Conservation (phyloP, 2,888 invertebrate species). For the Eulithis testata region DNA sequence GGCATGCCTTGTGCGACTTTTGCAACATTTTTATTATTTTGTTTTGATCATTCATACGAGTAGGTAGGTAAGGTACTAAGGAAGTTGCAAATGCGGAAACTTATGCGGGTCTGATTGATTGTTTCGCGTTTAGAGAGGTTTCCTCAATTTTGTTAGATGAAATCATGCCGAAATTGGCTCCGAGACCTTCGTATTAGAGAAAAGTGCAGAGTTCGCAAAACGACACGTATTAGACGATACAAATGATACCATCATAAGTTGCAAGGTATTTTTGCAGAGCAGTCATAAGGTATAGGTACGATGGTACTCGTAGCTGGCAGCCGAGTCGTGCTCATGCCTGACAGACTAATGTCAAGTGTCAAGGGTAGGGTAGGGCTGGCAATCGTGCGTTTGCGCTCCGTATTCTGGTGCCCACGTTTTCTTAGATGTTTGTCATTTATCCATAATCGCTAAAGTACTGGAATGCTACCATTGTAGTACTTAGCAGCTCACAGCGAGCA, state of each 20-base stretch:
- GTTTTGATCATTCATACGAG: conserved; percentile 18
- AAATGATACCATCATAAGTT: conserved; percentile 23
- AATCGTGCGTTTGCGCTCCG: conserved; percentile 34
- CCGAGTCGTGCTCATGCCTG: conserved; percentile 38
- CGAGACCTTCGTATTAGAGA: neutral
- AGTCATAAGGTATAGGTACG: conserved; percentile 20
- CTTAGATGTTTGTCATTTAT: conserved; percentile 17
- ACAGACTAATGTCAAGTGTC: conserved; percentile 61
- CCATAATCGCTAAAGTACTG: neutral
- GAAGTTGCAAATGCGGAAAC: conserved; percentile 36
- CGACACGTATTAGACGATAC: neutral
- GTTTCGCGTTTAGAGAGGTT: conserved; percentile 15
- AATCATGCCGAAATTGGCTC: conserved; percentile 9
- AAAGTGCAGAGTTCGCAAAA: conserved; percentile 7
- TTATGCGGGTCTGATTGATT: conserved; percentile 20
- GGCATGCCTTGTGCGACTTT: conserved; percentile 24
- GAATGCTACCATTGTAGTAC: too few species aligned
- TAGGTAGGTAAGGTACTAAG: conserved; percentile 10
- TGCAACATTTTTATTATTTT: conserved; percentile 28
- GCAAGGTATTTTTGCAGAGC: conserved; percentile 31
- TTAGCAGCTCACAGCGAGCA: too few species aligned
- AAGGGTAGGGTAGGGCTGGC: conserved; percentile 53
- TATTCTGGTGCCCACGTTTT: conserved; percentile 28
- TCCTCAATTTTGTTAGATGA: conserved; percentile 11
- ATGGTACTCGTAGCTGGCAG: conserved; percentile 31